phyloP scores from a whole-genome alignment of 23 tunicate species.

The Diplosoma virens region DNA sequence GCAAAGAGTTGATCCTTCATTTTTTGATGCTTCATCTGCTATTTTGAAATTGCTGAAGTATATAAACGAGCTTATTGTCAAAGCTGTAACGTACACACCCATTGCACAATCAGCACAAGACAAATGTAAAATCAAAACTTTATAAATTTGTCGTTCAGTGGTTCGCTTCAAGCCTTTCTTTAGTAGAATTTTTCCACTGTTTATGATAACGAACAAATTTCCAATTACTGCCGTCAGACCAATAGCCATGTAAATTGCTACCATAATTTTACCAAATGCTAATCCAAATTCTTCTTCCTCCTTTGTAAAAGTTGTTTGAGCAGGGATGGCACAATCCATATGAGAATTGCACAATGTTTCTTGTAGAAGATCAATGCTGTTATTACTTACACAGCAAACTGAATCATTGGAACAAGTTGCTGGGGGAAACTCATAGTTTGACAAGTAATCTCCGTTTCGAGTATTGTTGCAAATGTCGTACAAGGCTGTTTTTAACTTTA shows the following conservation, averaged over 20 bases:
- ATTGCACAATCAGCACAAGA: constrained; percentile 19
- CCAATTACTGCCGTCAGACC: constrained; percentile 15
- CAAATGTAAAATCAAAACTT: constrained; percentile 1
- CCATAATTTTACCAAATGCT: background rate
- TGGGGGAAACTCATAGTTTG: too few species aligned
- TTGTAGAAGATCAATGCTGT: background rate
- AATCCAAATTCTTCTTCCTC: constrained; percentile 17
- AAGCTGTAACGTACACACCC: constrained; percentile 8
- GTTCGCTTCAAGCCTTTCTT: background rate
- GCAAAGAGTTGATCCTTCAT: constrained; percentile 2
- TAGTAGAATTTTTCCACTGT: background rate
- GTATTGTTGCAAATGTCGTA: background rate
- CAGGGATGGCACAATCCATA: background rate
- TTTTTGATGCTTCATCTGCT: background rate
- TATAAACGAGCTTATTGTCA: background rate
- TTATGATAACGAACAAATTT: constrained; percentile 7
- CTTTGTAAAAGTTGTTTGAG: background rate
- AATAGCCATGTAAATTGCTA: background rate
- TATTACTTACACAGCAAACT: constrained; percentile 1
- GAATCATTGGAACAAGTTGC: background rate
- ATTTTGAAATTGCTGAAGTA: background rate
- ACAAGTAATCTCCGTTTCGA: too few species aligned
- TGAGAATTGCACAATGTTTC: background rate
- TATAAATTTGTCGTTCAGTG: constrained; percentile 5
- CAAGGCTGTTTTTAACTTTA: background rate